Evolutionary conservation across 2,113 vertebrate genomes (phyloP), one percentile per base, ranked within the genome.

Genomic region (Psammodynastes pulverulentus): DNA sequence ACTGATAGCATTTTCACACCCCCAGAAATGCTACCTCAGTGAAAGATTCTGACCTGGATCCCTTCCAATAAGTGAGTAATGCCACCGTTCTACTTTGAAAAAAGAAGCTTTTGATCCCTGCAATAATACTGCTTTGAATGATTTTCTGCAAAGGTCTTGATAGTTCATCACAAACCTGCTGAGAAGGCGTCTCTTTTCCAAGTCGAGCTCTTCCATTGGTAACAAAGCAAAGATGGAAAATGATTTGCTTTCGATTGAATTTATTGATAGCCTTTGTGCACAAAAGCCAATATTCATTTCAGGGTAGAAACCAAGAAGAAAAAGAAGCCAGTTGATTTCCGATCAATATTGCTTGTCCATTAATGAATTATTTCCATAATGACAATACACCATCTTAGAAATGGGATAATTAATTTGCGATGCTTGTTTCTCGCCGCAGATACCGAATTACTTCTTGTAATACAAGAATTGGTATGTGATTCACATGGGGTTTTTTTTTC

Each of bases 381-480:
- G 84, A 62, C 43, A 93, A 90, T 46, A 92, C 93, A 39, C 46
- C 84, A 21, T 94, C 1, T 19, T 45, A 91, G 43, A 53, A 54
- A 34, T 91, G 43, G 39, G 15, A 24, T 26, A 91, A 94, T 52
- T 87, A 92, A 95, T 94, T 91, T 62, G 84, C 87, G 90, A 86
- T 84, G 34, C 89, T 91, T 0, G 0, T 92, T 95, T 58, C 79
- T 86, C 90, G 46, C 45, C 92, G 88, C 43, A 92, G 94, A 94
- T n/a, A 5, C 19, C 34, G 92, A 89, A 90, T 92, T 87, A 87
- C 93, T 94, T 62, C 88, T 92, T 94, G 90, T 84, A 94, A 94
- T 94, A 92, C 94, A 96, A 92, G 89, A 84, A 92, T 13, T 93
- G 91, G 94, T 95, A 62, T 90, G 29, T 84, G 53, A 94, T 58